phyloP scores from a whole-genome alignment of 1,140 invertebrate genomes.

The Ctenoplectra terminalis region DNA sequence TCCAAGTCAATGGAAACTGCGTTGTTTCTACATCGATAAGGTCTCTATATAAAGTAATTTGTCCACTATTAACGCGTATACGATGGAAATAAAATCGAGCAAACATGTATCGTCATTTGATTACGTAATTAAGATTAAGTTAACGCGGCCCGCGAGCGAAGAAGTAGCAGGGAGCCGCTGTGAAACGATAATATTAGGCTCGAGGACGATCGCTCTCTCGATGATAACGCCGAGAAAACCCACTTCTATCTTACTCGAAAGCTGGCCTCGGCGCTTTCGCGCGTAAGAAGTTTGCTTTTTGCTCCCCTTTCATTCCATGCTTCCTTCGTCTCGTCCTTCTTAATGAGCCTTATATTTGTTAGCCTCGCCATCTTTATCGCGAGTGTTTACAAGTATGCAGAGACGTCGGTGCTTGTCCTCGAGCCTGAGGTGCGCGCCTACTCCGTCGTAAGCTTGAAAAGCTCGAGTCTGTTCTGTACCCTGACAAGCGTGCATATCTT shows the following conservation, averaged over 20 bases:
- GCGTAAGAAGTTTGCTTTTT: slow-evolving; percentile 46
- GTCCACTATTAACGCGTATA: slow-evolving; percentile 61
- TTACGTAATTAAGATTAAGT: slow-evolving; percentile 67
- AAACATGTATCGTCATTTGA: slow-evolving; percentile 58
- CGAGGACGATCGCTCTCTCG: slow-evolving; percentile 79
- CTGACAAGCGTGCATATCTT: slow-evolving; percentile 71
- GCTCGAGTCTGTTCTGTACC: slow-evolving; percentile 82
- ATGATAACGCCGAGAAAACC: slow-evolving; percentile 32
- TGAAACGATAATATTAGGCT: slow-evolving; percentile 80
- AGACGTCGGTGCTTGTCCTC: slow-evolving; percentile 80
- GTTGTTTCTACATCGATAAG: slow-evolving; percentile 40
- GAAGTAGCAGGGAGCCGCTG: too few species aligned
- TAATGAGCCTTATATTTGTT: slow-evolving; percentile 74
- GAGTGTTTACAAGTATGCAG: slow-evolving; percentile 63
- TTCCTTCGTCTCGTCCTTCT: slow-evolving; percentile 55
- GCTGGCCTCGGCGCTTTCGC: slow-evolving; percentile 36
- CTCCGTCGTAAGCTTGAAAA: slow-evolving; percentile 77
- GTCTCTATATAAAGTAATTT: slow-evolving; percentile 50
- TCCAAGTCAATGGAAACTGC: slow-evolving; percentile 80
- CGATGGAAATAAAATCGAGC: slow-evolving; percentile 55
- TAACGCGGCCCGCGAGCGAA: slow-evolving; percentile 44
- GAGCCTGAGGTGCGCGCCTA: slow-evolving; percentile 81
- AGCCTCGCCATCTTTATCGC: slow-evolving; percentile 62
- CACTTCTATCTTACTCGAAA: background rate
- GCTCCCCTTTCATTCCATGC: background rate